A percentile compares a stretch with the other conserved stretches of the same genome.
These are phyloP conservation scores for Strigamia transsilvanica DNA, from an alignment of 2,888 invertebrate species.

Conservation along the genomic window DNA sequence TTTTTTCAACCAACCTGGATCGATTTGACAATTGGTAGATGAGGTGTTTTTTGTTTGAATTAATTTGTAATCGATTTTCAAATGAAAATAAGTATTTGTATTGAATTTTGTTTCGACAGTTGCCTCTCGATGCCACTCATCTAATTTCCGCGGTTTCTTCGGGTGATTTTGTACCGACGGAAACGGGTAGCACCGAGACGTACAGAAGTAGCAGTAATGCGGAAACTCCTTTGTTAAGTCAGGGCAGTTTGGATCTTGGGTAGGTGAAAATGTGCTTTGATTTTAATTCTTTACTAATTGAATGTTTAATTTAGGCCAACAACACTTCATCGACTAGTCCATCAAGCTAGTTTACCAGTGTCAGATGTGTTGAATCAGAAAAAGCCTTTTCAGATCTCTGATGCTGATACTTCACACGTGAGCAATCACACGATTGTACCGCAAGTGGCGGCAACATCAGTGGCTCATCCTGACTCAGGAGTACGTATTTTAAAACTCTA, in stretches of 20 bases:
- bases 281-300: background rate
- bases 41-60: too few species aligned
- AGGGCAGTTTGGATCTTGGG: constrained; percentile 41
- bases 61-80: too few species aligned
- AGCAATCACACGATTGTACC: background rate
- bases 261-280: background rate
- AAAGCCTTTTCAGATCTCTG: background rate
- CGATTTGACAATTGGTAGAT: too few species aligned
- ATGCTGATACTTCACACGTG: background rate
- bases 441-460: background rate
- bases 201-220: constrained; percentile 28
- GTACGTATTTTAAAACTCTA: background rate
- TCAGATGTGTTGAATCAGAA: constrained; percentile 14
- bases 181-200: constrained; percentile 24
- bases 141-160: background rate
- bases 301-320: background rate
- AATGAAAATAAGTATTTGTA: background rate
- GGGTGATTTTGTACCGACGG: constrained; percentile 18
- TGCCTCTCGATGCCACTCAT: background rate
- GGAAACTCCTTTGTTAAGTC: constrained; percentile 14
- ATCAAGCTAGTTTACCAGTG: constrained; percentile 50
- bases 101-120: background rate
- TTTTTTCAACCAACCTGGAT: too few species aligned
- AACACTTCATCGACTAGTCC: background rate
- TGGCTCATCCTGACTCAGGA: background rate